Conservation (phyloP, 1,140 invertebrate genomes). For the Batillaria attramentaria region DNA sequence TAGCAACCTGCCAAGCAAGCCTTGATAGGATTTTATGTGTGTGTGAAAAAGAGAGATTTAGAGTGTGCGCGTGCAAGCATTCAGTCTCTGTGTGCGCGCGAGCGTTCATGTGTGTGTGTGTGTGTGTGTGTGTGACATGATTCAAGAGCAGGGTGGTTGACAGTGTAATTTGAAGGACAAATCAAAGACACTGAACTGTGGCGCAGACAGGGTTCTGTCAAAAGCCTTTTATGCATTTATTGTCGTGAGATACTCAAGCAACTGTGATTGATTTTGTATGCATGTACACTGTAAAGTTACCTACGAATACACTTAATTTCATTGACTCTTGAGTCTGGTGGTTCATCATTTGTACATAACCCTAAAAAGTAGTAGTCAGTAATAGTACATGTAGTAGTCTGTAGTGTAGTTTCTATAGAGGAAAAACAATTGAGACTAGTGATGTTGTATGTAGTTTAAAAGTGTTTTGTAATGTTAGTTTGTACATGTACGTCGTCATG, state of each 20-base stretch:
- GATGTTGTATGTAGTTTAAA: not conserved
- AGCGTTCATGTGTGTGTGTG: not conserved
- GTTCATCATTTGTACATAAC: not conserved
- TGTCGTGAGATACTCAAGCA: not conserved
- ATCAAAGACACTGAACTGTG: too few species aligned
- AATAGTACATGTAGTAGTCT: not conserved
- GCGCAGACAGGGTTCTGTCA: too few species aligned
- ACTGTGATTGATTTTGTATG: not conserved
- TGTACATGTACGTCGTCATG: too few species aligned
- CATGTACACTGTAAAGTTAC: not conserved
- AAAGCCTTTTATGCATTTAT: not conserved
- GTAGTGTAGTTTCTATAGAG: not conserved
- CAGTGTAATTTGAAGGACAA: not conserved
- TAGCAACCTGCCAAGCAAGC: too few species aligned
- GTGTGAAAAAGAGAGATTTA: too few species aligned
- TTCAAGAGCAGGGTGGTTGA: not conserved
- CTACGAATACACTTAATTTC: not conserved
- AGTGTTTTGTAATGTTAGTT: not conserved
- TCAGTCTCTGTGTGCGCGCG: too few species aligned
- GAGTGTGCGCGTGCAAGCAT: too few species aligned
- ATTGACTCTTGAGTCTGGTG: not conserved
- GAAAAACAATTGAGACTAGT: not conserved
- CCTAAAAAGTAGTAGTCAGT: not conserved
- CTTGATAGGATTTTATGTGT: too few species aligned
- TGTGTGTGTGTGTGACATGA: not conserved